A percentile compares a stretch with the other conserved stretches of the same genome.
Conservation (phyloP, 2,797 vertebrate species). For the Setipinna tenuifilis region DNA sequence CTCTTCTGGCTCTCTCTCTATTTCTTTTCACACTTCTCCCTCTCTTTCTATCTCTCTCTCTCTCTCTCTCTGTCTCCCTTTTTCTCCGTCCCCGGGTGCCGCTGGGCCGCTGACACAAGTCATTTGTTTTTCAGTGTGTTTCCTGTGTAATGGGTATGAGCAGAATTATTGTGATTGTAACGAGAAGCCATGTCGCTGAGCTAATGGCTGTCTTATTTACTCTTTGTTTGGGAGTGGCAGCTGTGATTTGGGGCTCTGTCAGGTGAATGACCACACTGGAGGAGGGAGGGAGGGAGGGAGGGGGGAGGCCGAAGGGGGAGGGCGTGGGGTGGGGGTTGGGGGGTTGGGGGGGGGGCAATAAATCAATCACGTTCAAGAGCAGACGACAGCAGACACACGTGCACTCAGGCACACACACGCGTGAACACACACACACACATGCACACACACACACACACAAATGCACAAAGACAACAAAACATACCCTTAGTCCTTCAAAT, state of each 20-base stretch:
- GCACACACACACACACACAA: conserved; percentile 25
- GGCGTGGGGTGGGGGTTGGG: too few relatives aligned
- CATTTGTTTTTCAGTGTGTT: conserved; percentile 14
- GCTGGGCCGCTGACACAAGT: not conserved
- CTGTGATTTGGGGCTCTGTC: conserved; percentile 28
- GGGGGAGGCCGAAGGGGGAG: too few relatives aligned
- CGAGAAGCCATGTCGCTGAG: not conserved
- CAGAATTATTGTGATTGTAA: conserved; percentile 24
- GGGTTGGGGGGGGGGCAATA: not conserved
- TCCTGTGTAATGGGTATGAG: not conserved
- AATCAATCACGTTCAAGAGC: conserved; percentile 2
- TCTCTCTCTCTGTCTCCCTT: not conserved
- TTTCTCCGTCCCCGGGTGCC: not conserved
- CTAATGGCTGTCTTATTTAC: conserved; percentile 28
- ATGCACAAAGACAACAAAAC: conserved; percentile 26
- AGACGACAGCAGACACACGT: conserved; percentile 29
- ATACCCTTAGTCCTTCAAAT: not conserved
- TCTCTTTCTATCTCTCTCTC: too few relatives aligned
- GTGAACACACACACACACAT: not conserved
- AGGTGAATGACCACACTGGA: conserved; percentile 21
- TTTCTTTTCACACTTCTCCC: too few relatives aligned
- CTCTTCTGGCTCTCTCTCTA: too few relatives aligned
- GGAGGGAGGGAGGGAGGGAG: not conserved
- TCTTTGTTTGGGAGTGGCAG: conserved; percentile 14
- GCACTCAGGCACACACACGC: conserved; percentile 30